Conservation (phyloP, 2,797 vertebrate genomes). For the Anableps anableps region DNA sequence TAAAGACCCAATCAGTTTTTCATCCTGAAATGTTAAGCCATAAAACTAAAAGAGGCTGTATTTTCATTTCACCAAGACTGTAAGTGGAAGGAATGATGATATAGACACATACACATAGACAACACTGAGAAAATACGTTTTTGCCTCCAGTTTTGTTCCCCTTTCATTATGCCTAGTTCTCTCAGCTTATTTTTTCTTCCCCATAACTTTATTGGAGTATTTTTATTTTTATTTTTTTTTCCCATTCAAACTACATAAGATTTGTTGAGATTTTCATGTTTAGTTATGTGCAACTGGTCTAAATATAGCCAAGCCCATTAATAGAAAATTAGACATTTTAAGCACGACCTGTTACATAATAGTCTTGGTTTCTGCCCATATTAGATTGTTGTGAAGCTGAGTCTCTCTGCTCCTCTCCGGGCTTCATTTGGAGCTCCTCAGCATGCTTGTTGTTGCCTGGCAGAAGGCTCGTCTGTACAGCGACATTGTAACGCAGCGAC, state of each 20-base stretch:
- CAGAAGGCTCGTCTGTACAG: slow-evolving; percentile 5
- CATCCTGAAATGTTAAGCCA: not conserved
- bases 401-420: slow-evolving; percentile 13
- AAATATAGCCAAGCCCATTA: slow-evolving; percentile 52
- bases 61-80: not conserved
- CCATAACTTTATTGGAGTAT: not conserved
- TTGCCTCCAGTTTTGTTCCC: not conserved
- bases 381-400: slow-evolving; percentile 59
- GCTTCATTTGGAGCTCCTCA: slow-evolving; percentile 31
- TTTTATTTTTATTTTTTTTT: too few species aligned
- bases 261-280: not conserved
- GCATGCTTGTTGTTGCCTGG: slow-evolving; percentile 40
- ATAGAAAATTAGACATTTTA: slow-evolving; percentile 57
- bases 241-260: not conserved
- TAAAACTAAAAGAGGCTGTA: not conserved
- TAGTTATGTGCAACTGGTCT: slow-evolving; percentile 37
- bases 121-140: not conserved
- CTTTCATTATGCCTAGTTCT: not conserved
- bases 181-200: not conserved
- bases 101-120: not conserved
- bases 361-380: slow-evolving; percentile 51
- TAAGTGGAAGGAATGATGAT: not conserved
- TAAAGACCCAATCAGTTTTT: not conserved
- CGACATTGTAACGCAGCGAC: not conserved
- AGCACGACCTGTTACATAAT: slow-evolving; percentile 55